Evolutionary conservation across 2,113 vertebrate species (phyloP).

Genomic region (Himantopus leucocephalus): DNA sequence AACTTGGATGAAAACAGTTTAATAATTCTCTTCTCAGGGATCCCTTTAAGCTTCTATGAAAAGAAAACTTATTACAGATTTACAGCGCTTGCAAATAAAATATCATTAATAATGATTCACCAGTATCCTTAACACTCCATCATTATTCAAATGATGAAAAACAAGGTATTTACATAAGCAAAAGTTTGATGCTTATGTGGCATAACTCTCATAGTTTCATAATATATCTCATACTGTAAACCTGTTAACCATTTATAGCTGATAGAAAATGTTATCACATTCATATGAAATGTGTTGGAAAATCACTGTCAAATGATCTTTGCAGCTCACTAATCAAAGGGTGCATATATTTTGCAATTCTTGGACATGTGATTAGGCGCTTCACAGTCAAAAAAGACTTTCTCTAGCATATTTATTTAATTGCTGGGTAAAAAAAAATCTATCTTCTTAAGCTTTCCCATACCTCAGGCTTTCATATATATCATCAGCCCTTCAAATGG

Average conservation of each 20-base stretch:
- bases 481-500: not conserved
- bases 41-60: not conserved
- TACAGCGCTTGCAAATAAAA: not conserved
- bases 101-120: not conserved
- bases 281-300: not conserved
- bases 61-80: not conserved
- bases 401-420: not conserved
- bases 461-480: not conserved
- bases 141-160: not conserved
- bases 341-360: not conserved
- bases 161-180: not conserved
- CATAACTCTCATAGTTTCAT: not conserved
- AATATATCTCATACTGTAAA: not conserved
- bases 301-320: not conserved
- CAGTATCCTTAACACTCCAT: not conserved
- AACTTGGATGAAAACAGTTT: not conserved
- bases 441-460: not conserved
- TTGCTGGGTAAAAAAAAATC: not conserved
- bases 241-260: not conserved
- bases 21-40: not conserved
- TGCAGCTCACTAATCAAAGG: not conserved
- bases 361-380: not conserved
- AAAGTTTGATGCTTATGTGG: not conserved
- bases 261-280: not conserved
- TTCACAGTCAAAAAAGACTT: not conserved